Conservation (phyloP, 2,113 vertebrate species). For the Varanus komodoensis region DNA sequence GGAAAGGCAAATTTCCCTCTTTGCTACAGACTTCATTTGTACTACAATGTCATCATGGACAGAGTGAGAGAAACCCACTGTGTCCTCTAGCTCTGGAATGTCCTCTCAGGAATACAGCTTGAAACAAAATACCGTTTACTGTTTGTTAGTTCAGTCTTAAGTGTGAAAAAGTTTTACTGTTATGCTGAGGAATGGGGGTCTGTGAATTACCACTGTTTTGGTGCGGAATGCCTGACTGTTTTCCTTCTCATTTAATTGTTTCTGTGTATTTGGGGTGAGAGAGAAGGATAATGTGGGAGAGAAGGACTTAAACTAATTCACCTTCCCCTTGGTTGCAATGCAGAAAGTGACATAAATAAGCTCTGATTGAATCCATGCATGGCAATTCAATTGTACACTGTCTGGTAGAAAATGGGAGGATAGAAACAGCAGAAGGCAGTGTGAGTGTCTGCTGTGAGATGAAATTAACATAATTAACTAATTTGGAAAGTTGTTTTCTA, state of each 20-base stretch:
- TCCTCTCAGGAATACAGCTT: background rate
- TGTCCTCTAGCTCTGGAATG: background rate
- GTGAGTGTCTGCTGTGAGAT: background rate
- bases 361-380: conserved; percentile 1
- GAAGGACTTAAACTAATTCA: background rate
- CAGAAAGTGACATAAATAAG: background rate
- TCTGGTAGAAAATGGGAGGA: conserved; percentile 19
- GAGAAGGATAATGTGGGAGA: background rate
- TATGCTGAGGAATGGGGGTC: conserved; percentile 4
- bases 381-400: conserved; percentile 31
- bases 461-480: background rate
- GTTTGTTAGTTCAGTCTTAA: background rate
- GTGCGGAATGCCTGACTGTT: background rate
- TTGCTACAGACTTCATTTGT: no score
- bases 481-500: background rate
- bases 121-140: background rate
- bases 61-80: background rate
- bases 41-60: background rate
- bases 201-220: background rate
- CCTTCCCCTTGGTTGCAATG: conserved; percentile 33
- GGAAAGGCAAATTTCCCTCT: background rate
- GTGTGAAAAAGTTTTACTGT: background rate
- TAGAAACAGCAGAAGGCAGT: conserved; percentile 19
- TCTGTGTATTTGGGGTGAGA: background rate
- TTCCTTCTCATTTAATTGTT: background rate